Conservation (phyloP, 2,797 vertebrate species). For the Neosalanx taihuensis region DNA sequence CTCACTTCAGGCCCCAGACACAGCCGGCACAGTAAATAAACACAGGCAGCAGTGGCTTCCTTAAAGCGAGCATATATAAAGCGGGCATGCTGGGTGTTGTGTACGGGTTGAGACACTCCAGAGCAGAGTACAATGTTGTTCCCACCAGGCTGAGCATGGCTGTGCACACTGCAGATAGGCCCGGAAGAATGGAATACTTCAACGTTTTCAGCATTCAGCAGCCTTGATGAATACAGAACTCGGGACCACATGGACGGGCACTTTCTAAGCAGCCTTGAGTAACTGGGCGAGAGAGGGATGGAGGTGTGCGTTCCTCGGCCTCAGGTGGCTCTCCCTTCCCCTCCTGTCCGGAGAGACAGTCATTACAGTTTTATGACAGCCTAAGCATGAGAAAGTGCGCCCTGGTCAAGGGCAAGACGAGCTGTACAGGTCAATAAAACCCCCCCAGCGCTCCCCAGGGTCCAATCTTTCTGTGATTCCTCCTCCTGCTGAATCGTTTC, state of each 20-base stretch:
- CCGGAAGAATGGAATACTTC: no score
- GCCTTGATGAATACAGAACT: no score
- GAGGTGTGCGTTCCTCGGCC: constrained; percentile 1
- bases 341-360: background rate
- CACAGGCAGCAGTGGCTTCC: constrained; percentile 40
- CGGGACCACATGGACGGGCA: no score
- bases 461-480: no score
- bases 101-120: no score
- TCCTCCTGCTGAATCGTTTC: no score
- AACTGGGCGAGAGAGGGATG: no score
- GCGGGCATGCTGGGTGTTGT: constrained; percentile 28
- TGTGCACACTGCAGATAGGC: no score
- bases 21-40: constrained; percentile 57
- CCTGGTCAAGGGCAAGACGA: constrained; percentile 26
- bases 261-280: no score
- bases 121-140: no score
- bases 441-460: background rate
- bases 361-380: constrained; percentile 27
- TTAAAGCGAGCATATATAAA: constrained; percentile 50
- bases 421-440: constrained; percentile 19
- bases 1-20: constrained; percentile 66
- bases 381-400: constrained; percentile 18
- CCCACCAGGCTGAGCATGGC: no score
- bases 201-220: no score
- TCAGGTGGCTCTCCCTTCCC: background rate